Evolutionary conservation across 2,797 vertebrate species (phyloP).

Genomic region (Carapus acus): DNA sequence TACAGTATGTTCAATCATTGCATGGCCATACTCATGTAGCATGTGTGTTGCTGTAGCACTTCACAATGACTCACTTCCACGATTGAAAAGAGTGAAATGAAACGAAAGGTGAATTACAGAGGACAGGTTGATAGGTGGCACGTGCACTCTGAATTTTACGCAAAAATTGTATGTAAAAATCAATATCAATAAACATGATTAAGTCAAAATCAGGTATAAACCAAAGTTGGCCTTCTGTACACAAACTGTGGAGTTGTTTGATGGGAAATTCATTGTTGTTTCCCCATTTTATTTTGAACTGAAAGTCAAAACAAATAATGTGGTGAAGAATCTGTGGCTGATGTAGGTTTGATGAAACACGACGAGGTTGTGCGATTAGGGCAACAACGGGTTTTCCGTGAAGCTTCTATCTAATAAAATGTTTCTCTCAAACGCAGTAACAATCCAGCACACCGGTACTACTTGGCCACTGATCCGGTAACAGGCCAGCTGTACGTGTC

Average conservation of each 20-base stretch:
- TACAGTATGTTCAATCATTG: too few species aligned
- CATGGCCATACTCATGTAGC: too few species aligned
- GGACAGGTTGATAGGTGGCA: too few species aligned
- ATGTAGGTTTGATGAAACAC: conserved; percentile 5
- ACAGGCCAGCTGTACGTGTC: conserved; percentile 93
- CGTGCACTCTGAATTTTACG: too few species aligned
- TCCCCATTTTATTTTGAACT: too few species aligned
- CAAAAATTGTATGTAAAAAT: too few species aligned
- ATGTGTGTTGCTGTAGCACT: too few species aligned
- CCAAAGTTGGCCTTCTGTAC: conserved; percentile 2
- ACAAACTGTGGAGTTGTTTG: too few species aligned
- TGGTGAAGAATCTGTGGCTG: conserved; percentile 11
- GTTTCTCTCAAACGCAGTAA: conserved; percentile 75
- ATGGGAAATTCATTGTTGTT: too few species aligned
- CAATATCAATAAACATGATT: neutral
- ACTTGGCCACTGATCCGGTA: conserved; percentile 90
- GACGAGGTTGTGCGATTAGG: neutral
- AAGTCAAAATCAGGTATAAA: conserved; percentile 5
- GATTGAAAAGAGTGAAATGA: too few species aligned
- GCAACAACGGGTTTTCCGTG: neutral
- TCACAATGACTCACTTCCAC: too few species aligned
- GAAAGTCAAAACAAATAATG: conserved; percentile 15
- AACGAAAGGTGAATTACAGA: too few species aligned
- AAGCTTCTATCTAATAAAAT: conserved; percentile 18
- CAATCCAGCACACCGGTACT: conserved; percentile 97